These are phyloP conservation scores for Coreius guichenoti DNA, from an alignment of 2,797 vertebrate genomes.

Conservation along the genomic window DNA sequence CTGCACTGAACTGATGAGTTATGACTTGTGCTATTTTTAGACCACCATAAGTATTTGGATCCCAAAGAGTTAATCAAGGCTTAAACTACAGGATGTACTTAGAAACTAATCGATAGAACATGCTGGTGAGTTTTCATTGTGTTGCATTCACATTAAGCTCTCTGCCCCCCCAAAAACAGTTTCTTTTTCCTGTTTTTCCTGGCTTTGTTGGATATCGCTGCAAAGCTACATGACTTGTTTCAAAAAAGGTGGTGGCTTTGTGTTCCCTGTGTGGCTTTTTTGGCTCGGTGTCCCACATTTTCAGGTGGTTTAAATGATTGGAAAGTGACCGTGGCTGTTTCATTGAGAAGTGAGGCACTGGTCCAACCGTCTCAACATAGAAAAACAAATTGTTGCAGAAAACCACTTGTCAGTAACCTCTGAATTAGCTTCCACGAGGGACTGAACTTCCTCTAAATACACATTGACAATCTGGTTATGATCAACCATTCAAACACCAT, in stretches of 20 bases:
- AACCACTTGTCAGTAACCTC: constrained; percentile 3
- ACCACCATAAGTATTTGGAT: constrained; percentile 36
- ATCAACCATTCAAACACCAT: constrained; percentile 27
- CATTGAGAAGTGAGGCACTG: neutral
- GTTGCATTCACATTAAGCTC: neutral
- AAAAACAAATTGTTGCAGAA: neutral
- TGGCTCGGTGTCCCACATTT: constrained; percentile 18
- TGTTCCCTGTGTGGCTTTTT: constrained; percentile 14
- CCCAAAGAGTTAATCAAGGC: constrained; percentile 56
- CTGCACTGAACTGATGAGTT: constrained; percentile 36
- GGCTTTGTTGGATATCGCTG: constrained; percentile 22
- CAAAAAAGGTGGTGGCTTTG: neutral
- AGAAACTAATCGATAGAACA: constrained; percentile 39
- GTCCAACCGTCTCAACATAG: constrained; percentile 12
- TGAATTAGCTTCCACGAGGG: constrained; percentile 21
- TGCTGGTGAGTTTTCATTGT: constrained; percentile 17
- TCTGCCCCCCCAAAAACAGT: neutral
- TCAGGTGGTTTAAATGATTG: neutral
- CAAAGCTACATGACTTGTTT: constrained; percentile 15
- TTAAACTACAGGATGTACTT: constrained; percentile 49
- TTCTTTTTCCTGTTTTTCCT: neutral
- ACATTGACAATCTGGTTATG: constrained; percentile 35
- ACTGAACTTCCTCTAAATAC: constrained; percentile 38
- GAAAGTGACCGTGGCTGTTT: neutral
- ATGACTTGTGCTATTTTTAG: constrained; percentile 47